These are phyloP conservation scores for Podargus strigoides DNA, from an alignment of 2,797 vertebrate species.

Conservation along the genomic window DNA sequence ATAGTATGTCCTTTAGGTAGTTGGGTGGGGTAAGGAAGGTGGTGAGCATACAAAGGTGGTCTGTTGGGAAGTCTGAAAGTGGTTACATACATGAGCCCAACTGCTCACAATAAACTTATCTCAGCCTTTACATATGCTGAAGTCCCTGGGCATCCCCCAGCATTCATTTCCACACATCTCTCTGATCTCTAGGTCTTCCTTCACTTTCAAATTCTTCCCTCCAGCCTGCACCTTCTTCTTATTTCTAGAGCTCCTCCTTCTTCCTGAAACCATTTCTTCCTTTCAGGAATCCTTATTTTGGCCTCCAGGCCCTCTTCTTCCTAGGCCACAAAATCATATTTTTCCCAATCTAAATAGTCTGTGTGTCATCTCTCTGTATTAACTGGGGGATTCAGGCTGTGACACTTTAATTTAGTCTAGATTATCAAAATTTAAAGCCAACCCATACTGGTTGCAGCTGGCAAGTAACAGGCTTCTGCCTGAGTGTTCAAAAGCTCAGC, in stretches of 20 bases:
- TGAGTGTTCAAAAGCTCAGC: neutral
- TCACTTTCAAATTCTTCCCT: neutral
- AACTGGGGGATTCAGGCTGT: too few relatives aligned
- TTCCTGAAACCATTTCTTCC: neutral
- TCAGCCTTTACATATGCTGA: neutral
- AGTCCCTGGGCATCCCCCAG: too few relatives aligned
- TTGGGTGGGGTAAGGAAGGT: neutral
- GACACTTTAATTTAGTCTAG: neutral
- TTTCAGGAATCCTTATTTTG: neutral
- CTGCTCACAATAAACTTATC: neutral
- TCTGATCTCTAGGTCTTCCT: neutral
- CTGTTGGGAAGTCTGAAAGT: neutral
- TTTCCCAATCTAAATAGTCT: neutral
- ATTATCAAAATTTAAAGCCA: neutral
- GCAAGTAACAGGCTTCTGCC: neutral
- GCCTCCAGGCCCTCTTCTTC: neutral
- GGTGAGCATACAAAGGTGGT: neutral
- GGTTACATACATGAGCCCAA: neutral
- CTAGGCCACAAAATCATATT: neutral
- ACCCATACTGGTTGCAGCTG: neutral
- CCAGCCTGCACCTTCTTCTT: neutral
- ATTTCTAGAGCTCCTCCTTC: neutral
- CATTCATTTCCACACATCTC: fast-evolving
- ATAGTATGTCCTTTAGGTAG: neutral
- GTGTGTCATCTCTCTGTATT: too few relatives aligned